Percentiles rank a stretch among this genome's conserved stretches.
Conservation (phyloP, 2,888 invertebrate genomes). For the Diogma glabrata region DNA sequence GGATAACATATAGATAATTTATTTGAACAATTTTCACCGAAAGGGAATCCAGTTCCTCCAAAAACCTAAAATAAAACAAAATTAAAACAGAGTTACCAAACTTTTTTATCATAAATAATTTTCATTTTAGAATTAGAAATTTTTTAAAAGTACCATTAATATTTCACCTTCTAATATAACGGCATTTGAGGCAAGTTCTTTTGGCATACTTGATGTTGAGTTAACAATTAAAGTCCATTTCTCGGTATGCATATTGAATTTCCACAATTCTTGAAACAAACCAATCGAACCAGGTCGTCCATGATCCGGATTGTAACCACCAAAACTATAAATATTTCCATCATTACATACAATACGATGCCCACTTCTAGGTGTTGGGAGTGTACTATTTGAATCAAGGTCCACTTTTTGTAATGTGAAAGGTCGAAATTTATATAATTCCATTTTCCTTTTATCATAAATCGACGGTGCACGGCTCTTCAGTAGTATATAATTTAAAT, state of each 20-base stretch:
- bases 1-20: constrained; percentile 40
- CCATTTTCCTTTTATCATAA: too few species aligned
- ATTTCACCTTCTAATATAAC: constrained; percentile 59
- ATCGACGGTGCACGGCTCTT: too few species aligned
- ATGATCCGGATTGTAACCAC: constrained; percentile 71
- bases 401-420: too few species aligned
- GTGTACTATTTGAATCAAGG: constrained; percentile 5
- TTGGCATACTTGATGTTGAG: constrained; percentile 45
- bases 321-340: constrained; percentile 69
- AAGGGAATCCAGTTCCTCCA: constrained; percentile 86
- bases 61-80: constrained; percentile 46
- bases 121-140: constrained; percentile 7
- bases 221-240: constrained; percentile 50
- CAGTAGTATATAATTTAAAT: too few species aligned
- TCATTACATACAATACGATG: constrained; percentile 77
- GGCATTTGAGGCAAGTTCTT: constrained; percentile 80
- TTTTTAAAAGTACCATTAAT: constrained; percentile 45
- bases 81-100: too few species aligned
- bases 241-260: constrained; percentile 64
- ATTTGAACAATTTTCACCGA: constrained; percentile 76
- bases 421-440: too few species aligned
- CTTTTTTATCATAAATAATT: background rate
- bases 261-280: constrained; percentile 76
- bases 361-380: constrained; percentile 67
- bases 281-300: constrained; percentile 43